Base-by-base conservation (phyloP, 2,113 vertebrate species). In the Cacatua alba region DNA sequence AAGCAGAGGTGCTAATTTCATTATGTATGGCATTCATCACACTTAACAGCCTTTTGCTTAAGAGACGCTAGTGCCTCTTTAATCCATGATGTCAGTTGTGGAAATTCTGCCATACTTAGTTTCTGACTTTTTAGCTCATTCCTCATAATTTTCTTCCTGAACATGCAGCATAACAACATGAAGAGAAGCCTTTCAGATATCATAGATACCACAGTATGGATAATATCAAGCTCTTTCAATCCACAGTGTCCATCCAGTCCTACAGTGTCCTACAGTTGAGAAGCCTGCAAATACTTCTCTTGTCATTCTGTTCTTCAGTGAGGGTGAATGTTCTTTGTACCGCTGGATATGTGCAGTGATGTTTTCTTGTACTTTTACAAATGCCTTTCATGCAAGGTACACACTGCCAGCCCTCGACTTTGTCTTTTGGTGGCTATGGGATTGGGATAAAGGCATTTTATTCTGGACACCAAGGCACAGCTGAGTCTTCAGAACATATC, bases 401-500 rank as follows among this genome's bases (percentile, higher is more conserved):
- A 64, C 29, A 5, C 33, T 94, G 25, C 33, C 52, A 87, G 10
- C 24, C 37, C 52, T 65, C 2, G 2, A 46, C 65, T 85, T 70
- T 82, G 41, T 76, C 67, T 68, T 82, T 88, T 74, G 41, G 21
- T 91, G 84, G 49, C 67, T 82, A 6, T 80, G 59, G 51, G 35
- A 49, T 43, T 65, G 62, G 57, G 37, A 62, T 91, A 87, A 80
- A 82, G 59, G 33, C 15, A 57, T 91, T 60, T 78, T 59, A 60
- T 49, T 95, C 91, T 88, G 81, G 31, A 76, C 90, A 87, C 59
- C 49, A 77, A 79, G n/a, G 67, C 67, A 10, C 67, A 79, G 79
- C 84, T 85, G 53, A 85, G 67, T 85, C 70, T 93, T 95, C 86
- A 79, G 70, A 91, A 82, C 57, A 8, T 60, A 62, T 64, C 67